Conservation (phyloP, 2,888 invertebrate species). For the Dioctria linearis region DNA sequence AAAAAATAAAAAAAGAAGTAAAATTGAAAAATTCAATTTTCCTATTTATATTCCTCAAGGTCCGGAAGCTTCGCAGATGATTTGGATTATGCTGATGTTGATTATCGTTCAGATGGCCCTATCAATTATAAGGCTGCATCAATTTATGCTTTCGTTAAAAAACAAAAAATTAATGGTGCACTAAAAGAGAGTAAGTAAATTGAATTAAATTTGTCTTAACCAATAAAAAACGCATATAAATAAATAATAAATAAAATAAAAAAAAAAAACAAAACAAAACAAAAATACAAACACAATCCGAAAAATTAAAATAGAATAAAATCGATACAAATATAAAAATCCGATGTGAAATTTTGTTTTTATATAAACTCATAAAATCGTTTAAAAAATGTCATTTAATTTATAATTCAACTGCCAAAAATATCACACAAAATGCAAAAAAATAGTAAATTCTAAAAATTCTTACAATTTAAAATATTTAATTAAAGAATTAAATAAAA, state of each 20-base stretch:
- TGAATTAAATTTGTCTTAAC: neutral
- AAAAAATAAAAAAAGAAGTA: neutral
- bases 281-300: slow-evolving; percentile 12
- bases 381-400: neutral
- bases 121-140: slow-evolving; percentile 94
- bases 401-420: neutral
- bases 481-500: neutral
- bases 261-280: neutral
- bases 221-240: neutral
- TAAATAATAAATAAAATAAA: slow-evolving; percentile 2
- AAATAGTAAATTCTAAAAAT: neutral
- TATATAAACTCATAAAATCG: neutral
- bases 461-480: neutral
- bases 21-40: slow-evolving; percentile 17
- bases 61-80: slow-evolving; percentile 76
- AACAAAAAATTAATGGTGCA: slow-evolving; percentile 70
- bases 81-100: slow-evolving; percentile 91
- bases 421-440: neutral
- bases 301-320: slow-evolving; percentile 28
- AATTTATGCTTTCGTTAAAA: slow-evolving; percentile 83
- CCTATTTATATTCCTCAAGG: slow-evolving; percentile 73
- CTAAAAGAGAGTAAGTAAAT: slow-evolving; percentile 63
- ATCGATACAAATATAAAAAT: slow-evolving; percentile 14
- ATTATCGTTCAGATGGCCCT: slow-evolving; percentile 91
- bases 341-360: neutral